Evolutionary conservation across 2,113 vertebrate species (phyloP).

Genomic region (Prolemur simus): DNA sequence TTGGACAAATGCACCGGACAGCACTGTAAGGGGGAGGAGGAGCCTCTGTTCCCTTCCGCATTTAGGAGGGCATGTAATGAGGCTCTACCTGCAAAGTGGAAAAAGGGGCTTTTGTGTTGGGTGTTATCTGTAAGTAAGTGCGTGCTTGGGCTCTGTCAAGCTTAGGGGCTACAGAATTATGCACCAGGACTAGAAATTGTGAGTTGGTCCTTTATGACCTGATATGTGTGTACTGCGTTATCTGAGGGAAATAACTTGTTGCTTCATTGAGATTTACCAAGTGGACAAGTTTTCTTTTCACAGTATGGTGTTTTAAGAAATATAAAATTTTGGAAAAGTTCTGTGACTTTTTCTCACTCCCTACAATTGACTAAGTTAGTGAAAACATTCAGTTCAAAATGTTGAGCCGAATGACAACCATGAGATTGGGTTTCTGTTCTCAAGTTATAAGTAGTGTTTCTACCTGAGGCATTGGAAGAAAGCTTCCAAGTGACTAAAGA

Average conservation of each 20-base stretch:
- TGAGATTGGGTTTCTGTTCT: neutral
- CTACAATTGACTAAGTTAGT: neutral
- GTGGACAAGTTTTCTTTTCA: neutral
- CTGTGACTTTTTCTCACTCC: neutral
- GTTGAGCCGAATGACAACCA: conserved; percentile 43
- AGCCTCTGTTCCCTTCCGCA: neutral
- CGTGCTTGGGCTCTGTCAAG: neutral
- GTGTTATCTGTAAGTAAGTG: neutral
- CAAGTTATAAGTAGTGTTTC: neutral
- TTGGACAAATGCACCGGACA: neutral
- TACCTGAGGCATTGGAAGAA: neutral
- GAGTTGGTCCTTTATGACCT: neutral
- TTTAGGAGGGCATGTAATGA: neutral
- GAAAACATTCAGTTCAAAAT: conserved; percentile 18
- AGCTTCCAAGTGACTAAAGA: conserved; percentile 24
- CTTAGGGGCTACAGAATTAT: neutral
- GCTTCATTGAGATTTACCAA: neutral
- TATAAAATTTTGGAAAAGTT: neutral
- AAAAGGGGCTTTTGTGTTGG: conserved; percentile 1
- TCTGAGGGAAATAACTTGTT: conserved; percentile 17
- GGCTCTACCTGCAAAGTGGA: neutral
- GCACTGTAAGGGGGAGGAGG: neutral
- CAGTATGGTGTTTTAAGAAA: neutral
- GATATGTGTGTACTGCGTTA: neutral
- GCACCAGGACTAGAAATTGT: neutral